phyloP scores from a whole-genome alignment of 2,113 vertebrate species.

The Pontoporia blainvillei region DNA sequence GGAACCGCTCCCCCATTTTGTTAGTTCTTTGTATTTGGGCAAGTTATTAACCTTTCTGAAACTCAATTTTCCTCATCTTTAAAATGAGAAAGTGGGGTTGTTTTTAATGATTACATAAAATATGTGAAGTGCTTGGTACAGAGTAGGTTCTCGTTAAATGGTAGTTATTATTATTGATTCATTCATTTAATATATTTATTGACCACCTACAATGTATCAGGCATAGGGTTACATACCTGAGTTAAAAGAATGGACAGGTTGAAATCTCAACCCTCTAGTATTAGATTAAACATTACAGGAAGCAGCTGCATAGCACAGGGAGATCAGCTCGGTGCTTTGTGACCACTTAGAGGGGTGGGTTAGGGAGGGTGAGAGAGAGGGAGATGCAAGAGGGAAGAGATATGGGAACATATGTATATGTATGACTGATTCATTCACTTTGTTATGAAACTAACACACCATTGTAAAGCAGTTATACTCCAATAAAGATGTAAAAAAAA shows the following conservation, averaged over 20 bases:
- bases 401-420: too few species aligned
- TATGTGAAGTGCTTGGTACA: neutral
- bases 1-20: neutral
- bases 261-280: neutral
- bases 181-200: neutral
- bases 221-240: neutral
- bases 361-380: too few species aligned
- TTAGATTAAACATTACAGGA: neutral
- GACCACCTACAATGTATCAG: neutral
- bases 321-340: too few species aligned
- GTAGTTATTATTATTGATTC: neutral
- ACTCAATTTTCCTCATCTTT: neutral
- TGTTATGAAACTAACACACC: too few species aligned
- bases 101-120: neutral
- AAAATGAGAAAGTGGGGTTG: neutral
- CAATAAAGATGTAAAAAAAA: too few species aligned
- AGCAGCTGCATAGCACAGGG: too few species aligned
- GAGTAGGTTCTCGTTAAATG: neutral
- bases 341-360: too few species aligned
- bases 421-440: too few species aligned
- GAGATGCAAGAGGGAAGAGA: too few species aligned
- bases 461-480: too few species aligned
- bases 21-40: neutral
- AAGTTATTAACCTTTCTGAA: neutral
- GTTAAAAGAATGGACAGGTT: neutral